Base-by-base conservation (phyloP, 1,140 invertebrate genomes). In the Diorhabda carinulata region DNA sequence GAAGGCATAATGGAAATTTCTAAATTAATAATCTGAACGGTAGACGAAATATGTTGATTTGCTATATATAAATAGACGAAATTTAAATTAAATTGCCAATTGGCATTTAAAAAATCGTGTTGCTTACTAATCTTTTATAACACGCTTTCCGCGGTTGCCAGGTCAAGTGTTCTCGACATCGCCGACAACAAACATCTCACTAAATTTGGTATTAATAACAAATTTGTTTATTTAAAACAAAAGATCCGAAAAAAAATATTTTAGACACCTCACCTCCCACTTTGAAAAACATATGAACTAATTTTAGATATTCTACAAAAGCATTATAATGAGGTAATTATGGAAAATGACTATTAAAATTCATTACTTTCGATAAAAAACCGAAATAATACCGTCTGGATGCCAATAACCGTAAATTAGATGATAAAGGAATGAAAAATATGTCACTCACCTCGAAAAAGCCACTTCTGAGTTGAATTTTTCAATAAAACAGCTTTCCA, bases 391-490 rank as follows among this genome's bases (percentile, higher is more conserved):
- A 25, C 25, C 25, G 25, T 25, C 25, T 25, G 25, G 25, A 25
- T 25, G 25, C 25, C 25, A 25, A 25, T 25, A 8, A 52, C 6
- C 4, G n/a, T 52, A 52, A 3, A 52, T 6, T 52, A 52, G 47
- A 52, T 2, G 47, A 52, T 52, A 41, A 65, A 57, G 42, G 58
- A 71, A 8, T 67, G 42, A 10, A 76, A 79, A 80, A 79, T 78
- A 79, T 80, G 77, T 78, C 76, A 78, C 78, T 79, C 72, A 80
- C 79, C 79, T 80, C 73, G 72, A 65, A 73, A 68, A 76, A 77
- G 79, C 78, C 76, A 70, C 74, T 68, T 69, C 64, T 63, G 43
- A 8, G 41, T 66, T 57, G 61, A 74, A 64, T 69, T 64, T 72
- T 72, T 65, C 72, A 64, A 68, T 71, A 67, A 65, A 68, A 59